These are phyloP conservation scores for Hexactinellida sp. DNA, from an alignment of 37 sponge, comb jelly and placozoan species.

Conservation along the genomic window DNA sequence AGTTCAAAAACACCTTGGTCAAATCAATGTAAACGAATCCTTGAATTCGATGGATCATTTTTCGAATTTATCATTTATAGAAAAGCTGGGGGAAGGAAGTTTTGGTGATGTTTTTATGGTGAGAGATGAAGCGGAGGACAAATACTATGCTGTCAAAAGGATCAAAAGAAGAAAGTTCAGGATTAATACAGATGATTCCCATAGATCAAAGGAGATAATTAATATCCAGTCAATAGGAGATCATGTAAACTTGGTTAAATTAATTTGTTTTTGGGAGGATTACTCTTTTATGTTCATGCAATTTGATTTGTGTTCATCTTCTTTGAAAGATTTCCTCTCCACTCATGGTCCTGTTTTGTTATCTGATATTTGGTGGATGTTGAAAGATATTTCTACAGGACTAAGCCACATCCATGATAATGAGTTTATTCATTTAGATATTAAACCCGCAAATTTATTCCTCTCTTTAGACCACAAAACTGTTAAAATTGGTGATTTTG, in stretches of 20 bases:
- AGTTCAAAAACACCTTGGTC: neutral
- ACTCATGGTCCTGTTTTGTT: neutral
- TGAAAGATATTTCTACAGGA: neutral
- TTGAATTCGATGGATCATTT: neutral
- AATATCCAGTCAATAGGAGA: neutral
- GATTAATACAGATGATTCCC: no score
- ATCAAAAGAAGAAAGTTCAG: no score
- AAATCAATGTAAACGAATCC: neutral
- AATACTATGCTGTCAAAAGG: neutral
- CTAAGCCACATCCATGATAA: neutral
- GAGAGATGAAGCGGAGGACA: neutral
- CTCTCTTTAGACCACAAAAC: neutral
- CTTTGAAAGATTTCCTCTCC: neutral
- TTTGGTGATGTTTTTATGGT: neutral
- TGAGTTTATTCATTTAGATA: neutral
- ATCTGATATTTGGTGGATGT: neutral
- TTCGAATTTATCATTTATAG: neutral
- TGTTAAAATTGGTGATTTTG: slow-evolving; percentile 1
- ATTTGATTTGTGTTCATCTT: neutral
- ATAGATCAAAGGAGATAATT: neutral
- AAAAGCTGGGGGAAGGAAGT: neutral
- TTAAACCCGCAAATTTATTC: neutral
- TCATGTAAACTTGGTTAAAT: neutral
- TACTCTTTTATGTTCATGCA: neutral
- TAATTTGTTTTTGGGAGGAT: neutral